phyloP scores from a whole-genome alignment of 1,140 invertebrate genomes.

The Drosophila kikkawai region DNA sequence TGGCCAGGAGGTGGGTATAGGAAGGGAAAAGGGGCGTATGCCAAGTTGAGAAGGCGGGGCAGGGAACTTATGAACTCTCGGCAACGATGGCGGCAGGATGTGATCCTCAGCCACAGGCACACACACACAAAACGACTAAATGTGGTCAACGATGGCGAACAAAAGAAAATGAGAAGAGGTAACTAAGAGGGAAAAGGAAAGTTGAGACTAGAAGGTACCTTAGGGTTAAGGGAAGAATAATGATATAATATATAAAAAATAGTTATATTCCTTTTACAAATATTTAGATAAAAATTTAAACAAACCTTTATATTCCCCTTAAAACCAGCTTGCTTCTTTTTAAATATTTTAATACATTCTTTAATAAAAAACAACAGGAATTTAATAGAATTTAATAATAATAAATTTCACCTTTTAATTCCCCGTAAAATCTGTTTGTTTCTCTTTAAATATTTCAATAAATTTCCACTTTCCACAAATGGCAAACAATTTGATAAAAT shows the following conservation, averaged over 20 bases:
- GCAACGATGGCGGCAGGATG: constrained; percentile 43
- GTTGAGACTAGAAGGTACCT: not conserved
- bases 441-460: not conserved
- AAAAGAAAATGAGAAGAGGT: constrained; percentile 62
- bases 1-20: constrained; percentile 3
- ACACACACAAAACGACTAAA: constrained; percentile 56
- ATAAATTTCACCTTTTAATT: not conserved
- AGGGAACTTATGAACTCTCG: constrained; percentile 69
- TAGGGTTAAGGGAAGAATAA: too few species aligned
- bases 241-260: too few species aligned
- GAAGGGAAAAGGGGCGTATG: not conserved
- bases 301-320: too few species aligned
- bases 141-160: constrained; percentile 76
- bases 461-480: constrained; percentile 1
- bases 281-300: too few species aligned
- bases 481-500: not conserved
- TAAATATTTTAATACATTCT: too few species aligned
- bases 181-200: not conserved
- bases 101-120: constrained; percentile 48
- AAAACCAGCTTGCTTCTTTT: too few species aligned
- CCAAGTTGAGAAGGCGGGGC: not conserved
- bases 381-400: not conserved
- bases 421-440: not conserved
- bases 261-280: too few species aligned
- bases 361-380: not conserved